phyloP scores from a whole-genome alignment of 2,113 vertebrate genomes.

The Pseudorectes ferrugineus region DNA sequence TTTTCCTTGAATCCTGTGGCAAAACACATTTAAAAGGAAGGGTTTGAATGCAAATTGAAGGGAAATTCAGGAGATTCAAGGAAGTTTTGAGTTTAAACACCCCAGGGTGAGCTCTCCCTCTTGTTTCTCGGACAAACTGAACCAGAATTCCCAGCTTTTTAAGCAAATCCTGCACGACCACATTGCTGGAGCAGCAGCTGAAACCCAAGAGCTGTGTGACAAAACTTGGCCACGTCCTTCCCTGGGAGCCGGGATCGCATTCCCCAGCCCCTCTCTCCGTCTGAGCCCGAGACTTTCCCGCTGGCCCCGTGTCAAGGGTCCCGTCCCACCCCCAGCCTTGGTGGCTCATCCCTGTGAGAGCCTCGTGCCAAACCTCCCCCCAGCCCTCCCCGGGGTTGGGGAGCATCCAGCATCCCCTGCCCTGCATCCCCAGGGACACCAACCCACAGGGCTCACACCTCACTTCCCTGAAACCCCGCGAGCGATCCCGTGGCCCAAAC shows the following conservation, averaged over 20 bases:
- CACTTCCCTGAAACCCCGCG: fast-evolving
- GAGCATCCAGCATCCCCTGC: background rate
- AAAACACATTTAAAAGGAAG: background rate
- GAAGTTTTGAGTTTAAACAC: background rate
- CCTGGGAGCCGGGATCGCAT: background rate
- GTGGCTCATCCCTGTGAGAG: background rate
- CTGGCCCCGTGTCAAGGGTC: background rate
- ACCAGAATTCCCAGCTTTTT: background rate
- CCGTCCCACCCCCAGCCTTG: background rate
- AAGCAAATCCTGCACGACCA: background rate
- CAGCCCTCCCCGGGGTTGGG: background rate
- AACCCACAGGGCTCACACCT: background rate
- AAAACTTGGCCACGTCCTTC: background rate
- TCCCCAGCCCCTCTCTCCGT: background rate
- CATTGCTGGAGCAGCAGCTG: background rate
- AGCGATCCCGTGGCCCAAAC: background rate
- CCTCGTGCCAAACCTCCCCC: background rate
- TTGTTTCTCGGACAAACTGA: background rate
- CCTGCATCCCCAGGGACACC: background rate
- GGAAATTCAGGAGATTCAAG: background rate
- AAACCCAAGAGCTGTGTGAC: background rate
- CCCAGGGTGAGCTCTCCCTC: background rate
- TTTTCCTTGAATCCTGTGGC: background rate
- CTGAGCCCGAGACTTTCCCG: background rate
- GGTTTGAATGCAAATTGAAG: background rate